phyloP scores from a whole-genome alignment of 2,888 invertebrate species.

The Idaea aversata region DNA sequence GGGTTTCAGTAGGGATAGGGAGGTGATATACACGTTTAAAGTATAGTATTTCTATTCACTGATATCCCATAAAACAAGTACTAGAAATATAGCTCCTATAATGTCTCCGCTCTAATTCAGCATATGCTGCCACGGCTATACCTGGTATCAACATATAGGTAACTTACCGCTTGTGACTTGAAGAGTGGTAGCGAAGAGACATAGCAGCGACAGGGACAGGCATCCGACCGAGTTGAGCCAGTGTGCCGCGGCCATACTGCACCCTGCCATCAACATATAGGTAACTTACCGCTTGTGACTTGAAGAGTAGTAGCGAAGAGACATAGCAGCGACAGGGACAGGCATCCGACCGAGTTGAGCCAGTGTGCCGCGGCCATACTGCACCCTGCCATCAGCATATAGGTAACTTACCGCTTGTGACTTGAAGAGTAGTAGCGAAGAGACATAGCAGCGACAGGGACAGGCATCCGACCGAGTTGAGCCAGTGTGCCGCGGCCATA shows the following conservation, averaged over 20 bases:
- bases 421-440: slow-evolving; percentile 31
- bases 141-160: slow-evolving; percentile 61
- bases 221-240: slow-evolving; percentile 89
- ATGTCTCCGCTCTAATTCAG: slow-evolving; percentile 89
- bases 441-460: slow-evolving; percentile 87
- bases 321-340: slow-evolving; percentile 86
- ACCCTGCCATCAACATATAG: slow-evolving; percentile 74
- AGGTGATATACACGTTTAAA: not conserved
- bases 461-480: slow-evolving; percentile 85
- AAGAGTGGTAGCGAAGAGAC: slow-evolving; percentile 83
- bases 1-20: not conserved
- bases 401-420: no score
- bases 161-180: no score
- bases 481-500: slow-evolving; percentile 92
- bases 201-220: slow-evolving; percentile 85
- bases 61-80: no score
- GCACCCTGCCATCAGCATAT: slow-evolving; percentile 33
- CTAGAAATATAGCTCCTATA: slow-evolving; percentile 84
- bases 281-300: no score
- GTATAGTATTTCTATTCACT: no score
- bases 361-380: slow-evolving; percentile 92
- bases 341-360: slow-evolving; percentile 87
- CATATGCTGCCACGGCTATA: slow-evolving; percentile 91
- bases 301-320: slow-evolving; percentile 83
- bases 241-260: slow-evolving; percentile 92